These are phyloP conservation scores for Epizoanthus stellaris DNA, from an alignment of 92 coral and sea anemone species.

Conservation along the genomic window DNA sequence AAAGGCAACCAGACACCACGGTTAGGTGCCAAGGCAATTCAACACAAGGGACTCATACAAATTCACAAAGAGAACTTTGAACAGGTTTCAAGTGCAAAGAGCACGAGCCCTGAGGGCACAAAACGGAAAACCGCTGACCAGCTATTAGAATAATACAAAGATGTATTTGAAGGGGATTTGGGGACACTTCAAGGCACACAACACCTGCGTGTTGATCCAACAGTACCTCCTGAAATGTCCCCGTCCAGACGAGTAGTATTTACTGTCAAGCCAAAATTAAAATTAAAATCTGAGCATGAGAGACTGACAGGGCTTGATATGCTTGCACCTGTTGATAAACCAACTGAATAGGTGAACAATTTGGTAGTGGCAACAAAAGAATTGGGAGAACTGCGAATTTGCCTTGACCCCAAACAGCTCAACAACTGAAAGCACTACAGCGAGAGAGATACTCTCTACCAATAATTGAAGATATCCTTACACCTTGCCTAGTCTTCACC, in stretches of 20 bases:
- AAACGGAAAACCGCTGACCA: no score
- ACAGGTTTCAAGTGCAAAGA: no score
- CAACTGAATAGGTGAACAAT: slow-evolving; percentile 46
- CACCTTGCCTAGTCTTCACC: slow-evolving; percentile 38
- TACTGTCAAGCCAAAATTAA: no score
- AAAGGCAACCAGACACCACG: no score
- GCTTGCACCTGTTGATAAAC: slow-evolving; percentile 24
- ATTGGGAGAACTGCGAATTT: background rate
- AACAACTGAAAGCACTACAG: slow-evolving; percentile 10
- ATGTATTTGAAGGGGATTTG: slow-evolving; percentile 26
- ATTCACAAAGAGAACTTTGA: no score
- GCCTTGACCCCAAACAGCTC: slow-evolving; percentile 24
- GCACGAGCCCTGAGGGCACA: no score
- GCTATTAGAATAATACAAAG: no score
- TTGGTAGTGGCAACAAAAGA: slow-evolving; percentile 36
- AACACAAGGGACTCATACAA: no score
- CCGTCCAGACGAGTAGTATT: slow-evolving; percentile 3
- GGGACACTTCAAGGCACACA: background rate
- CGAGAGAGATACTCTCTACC: slow-evolving; percentile 20
- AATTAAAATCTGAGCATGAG: no score
- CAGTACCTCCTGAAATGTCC: background rate
- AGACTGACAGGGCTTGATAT: slow-evolving; percentile 2
- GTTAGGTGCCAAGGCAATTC: no score
- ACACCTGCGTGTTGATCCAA: slow-evolving; percentile 14
- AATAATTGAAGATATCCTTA: slow-evolving; percentile 13